Evolutionary conservation across 2,888 invertebrate genomes (phyloP).

Genomic region (Ferdinandea cuprea): DNA sequence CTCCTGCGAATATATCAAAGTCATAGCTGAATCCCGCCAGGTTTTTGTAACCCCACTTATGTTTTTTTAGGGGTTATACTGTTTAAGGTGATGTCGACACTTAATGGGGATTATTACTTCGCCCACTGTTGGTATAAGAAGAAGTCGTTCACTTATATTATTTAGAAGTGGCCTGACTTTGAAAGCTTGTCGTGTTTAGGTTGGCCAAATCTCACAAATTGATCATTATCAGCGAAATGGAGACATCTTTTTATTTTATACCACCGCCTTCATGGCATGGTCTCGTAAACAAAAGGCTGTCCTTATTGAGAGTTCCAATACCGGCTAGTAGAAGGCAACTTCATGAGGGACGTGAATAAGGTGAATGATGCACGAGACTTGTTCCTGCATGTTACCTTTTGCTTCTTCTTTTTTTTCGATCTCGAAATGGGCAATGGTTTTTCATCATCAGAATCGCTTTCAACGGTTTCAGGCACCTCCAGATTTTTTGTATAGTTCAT

Average conservation of each 20-base stretch:
- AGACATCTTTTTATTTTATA: slow-evolving; percentile 34
- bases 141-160: slow-evolving; percentile 41
- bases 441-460: slow-evolving; percentile 39
- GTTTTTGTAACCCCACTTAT: slow-evolving; percentile 39
- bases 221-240: too few species aligned
- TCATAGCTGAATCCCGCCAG: slow-evolving; percentile 18
- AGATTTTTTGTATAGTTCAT: too few species aligned
- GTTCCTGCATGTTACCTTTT: slow-evolving; percentile 4
- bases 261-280: slow-evolving; percentile 29
- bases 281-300: too few species aligned
- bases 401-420: slow-evolving; percentile 11
- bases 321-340: slow-evolving; percentile 38
- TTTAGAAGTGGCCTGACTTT: too few species aligned
- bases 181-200: too few species aligned
- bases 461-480: too few species aligned
- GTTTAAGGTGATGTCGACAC: too few species aligned
- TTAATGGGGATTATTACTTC: too few species aligned
- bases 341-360: slow-evolving; percentile 34
- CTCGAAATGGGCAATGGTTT: slow-evolving; percentile 7
- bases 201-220: too few species aligned
- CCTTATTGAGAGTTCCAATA: too few species aligned
- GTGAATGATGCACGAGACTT: slow-evolving; percentile 12
- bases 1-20: slow-evolving; percentile 13
- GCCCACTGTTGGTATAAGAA: slow-evolving; percentile 30
- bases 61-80: slow-evolving; percentile 19